A percentile compares a stretch with the other conserved stretches of the same genome.
Conservation (phyloP, 2,797 vertebrate species). For the Hoplostethus mediterraneus region DNA sequence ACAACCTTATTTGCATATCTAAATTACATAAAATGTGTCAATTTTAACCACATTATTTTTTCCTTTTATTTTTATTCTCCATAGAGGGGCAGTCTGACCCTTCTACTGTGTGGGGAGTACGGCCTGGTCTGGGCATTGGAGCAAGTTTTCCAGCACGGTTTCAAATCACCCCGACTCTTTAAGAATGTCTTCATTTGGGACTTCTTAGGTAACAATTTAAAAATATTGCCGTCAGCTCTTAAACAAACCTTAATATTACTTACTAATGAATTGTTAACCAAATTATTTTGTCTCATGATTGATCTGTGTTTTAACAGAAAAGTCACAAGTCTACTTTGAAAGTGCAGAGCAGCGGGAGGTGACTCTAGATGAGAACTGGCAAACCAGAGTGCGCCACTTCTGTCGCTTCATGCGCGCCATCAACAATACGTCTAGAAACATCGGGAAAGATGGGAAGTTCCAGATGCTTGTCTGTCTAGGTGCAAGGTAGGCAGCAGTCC, state of each 20-base stretch:
- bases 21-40: not conserved
- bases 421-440: constrained; percentile 94
- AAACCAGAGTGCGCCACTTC: constrained; percentile 93
- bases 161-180: constrained; percentile 98
- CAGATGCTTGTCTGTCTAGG: constrained; percentile 99
- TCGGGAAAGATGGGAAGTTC: constrained; percentile 99
- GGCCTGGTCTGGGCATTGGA: constrained; percentile 97
- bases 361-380: constrained; percentile 95
- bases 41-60: not conserved
- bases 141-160: constrained; percentile 98
- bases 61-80: constrained; percentile 47
- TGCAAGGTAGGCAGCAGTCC: constrained; percentile 87
- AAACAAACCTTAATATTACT: not conserved
- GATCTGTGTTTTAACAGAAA: constrained; percentile 85
- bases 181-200: constrained; percentile 99
- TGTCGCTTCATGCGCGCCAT: constrained; percentile 96
- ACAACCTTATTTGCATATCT: not conserved
- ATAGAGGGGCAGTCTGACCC: constrained; percentile 96
- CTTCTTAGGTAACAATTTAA: constrained; percentile 90
- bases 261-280: not conserved
- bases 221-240: not conserved
- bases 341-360: constrained; percentile 91
- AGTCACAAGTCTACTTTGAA: constrained; percentile 97
- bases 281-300: constrained; percentile 4
- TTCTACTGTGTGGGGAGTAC: constrained; percentile 96